Base-by-base conservation (phyloP, 2,797 vertebrate species). In the Chrysolophus pictus region DNA sequence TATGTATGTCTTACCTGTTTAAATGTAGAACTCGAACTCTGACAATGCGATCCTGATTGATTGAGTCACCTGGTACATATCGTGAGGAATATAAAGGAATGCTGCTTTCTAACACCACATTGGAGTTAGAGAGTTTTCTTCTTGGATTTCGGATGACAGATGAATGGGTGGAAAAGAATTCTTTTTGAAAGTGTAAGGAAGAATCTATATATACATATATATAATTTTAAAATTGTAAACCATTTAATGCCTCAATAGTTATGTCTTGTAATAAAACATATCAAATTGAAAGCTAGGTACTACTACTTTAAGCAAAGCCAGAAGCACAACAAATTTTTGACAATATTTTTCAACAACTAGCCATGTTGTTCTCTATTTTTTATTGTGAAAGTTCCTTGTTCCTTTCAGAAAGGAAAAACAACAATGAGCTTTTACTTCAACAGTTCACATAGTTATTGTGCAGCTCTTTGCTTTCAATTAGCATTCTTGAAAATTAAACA, bases 401-500 rank as follows among this genome's bases (percentile, higher is more conserved):
- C 64, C 19, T 5, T 70, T 80, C 35, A 53, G 35, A 2, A 44
- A 31, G 29, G 28, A n/a, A 31, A 29, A 41, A 37, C 10, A 39
- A 31, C 10, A 15, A 31, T 31, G 26, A 19, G 4, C 4, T 0
- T 64, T 85, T 69, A 19, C 13, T 73, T 76, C 33, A 77, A 21
- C 24, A 4, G 63, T 94, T 82, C 85, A 14, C 13, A 44, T 47
- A 64, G 28, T 42, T 67, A 75, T 31, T 90, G 28, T 16, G 42
- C 26, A 67, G 51, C 4, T 56, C 44, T 91, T 88, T 93, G 60
- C 19, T 87, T 92, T 90, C 75, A 84, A 71, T 91, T 73, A 93
- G 84, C 39, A 87, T 91, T 93, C 77, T 42, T 91, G 51, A 90
- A 88, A 90, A 86, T 33, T 6, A 91, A 95, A 84, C n/a, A 73